Percentiles rank a stretch among this genome's conserved stretches.
Conservation (phyloP, 2,888 invertebrate genomes). For the Axea sp. region DNA sequence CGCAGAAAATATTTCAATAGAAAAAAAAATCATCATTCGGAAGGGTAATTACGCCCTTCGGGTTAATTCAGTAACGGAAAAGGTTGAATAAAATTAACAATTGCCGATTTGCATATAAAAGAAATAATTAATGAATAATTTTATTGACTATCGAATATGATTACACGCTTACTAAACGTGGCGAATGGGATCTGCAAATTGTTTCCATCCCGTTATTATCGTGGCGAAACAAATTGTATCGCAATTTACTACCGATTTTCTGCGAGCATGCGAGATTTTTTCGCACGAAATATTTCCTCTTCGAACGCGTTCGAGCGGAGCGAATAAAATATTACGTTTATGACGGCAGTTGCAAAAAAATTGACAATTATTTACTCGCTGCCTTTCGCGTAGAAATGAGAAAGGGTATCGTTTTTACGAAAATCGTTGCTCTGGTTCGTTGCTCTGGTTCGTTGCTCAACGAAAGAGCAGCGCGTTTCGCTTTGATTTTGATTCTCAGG, state of each 20-base stretch:
- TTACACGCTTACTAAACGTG: constrained; percentile 18
- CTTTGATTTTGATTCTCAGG: too few species aligned
- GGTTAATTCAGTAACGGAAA: too few species aligned
- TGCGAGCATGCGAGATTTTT: constrained; percentile 2
- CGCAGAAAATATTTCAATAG: too few species aligned
- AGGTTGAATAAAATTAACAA: too few species aligned
- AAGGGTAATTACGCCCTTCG: too few species aligned
- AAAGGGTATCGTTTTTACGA: not conserved
- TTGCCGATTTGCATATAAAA: not conserved
- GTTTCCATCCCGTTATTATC: constrained; percentile 17
- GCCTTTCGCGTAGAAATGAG: not conserved
- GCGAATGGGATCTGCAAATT: constrained; percentile 2
- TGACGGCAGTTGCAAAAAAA: constrained; percentile 10
- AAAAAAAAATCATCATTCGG: too few species aligned
- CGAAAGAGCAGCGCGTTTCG: too few species aligned
- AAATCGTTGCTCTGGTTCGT: not conserved
- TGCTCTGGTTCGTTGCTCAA: not conserved
- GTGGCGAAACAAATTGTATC: constrained; percentile 36
- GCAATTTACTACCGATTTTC: constrained; percentile 27
- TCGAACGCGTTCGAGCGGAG: constrained; percentile 4
- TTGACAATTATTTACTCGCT: not conserved
- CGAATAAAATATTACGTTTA: constrained; percentile 37
- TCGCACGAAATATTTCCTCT: constrained; percentile 8
- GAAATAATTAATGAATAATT: constrained; percentile 16
- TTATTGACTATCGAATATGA: constrained; percentile 20